These are phyloP conservation scores for Daphoenositta chrysoptera DNA, from an alignment of 2,113 vertebrate species.

Conservation along the genomic window DNA sequence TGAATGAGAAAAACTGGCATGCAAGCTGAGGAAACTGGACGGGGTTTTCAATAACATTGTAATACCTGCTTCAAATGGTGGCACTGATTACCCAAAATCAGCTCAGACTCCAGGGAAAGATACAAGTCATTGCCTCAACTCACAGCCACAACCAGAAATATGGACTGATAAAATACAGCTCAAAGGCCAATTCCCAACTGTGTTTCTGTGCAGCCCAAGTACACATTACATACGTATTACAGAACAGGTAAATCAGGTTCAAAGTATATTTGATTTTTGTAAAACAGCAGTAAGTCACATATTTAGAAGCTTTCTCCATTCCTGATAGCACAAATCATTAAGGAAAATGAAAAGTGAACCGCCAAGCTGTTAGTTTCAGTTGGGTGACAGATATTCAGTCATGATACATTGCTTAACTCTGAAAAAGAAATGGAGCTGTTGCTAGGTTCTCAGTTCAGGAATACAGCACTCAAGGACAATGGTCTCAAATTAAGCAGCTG, in stretches of 20 bases:
- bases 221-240: fast-evolving
- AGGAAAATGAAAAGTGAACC: neutral
- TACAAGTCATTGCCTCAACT: neutral
- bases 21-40: neutral
- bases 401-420: neutral
- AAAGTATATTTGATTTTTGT: neutral
- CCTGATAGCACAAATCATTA: neutral
- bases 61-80: neutral
- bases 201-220: neutral
- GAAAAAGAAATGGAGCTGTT: neutral
- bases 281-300: neutral
- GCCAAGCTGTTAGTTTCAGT: neutral
- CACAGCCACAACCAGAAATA: neutral
- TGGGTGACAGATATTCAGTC: neutral
- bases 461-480: neutral
- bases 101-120: neutral
- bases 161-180: neutral
- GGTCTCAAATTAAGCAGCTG: neutral
- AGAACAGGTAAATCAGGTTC: neutral
- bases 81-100: neutral
- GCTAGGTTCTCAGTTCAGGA: neutral
- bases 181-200: neutral
- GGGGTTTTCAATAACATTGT: neutral
- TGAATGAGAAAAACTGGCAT: neutral
- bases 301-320: neutral